phyloP scores from a whole-genome alignment of 2,797 vertebrate species.

The Pangasius krempfi region DNA sequence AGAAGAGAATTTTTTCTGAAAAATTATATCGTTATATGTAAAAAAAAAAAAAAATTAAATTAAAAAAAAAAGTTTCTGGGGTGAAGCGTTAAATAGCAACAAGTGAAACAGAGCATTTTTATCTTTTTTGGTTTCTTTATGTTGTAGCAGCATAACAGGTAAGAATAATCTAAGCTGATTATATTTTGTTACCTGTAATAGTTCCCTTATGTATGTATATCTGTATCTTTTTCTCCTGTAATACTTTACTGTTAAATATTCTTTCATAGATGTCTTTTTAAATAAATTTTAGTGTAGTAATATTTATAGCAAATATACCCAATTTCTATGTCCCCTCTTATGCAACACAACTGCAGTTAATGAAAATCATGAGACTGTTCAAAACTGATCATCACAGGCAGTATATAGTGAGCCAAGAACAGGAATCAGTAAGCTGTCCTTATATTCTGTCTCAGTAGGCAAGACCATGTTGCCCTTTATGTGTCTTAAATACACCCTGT shows the following conservation, averaged over 20 bases:
- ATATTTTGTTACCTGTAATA: neutral
- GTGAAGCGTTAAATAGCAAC: neutral
- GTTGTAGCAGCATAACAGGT: slow-evolving; percentile 8
- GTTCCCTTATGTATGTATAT: neutral
- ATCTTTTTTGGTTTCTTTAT: neutral
- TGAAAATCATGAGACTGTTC: neutral
- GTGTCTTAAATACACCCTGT: neutral
- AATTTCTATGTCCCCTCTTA: neutral
- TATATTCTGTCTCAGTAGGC: neutral
- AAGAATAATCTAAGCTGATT: slow-evolving; percentile 5
- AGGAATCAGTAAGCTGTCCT: neutral
- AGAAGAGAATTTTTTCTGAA: slow-evolving; percentile 56
- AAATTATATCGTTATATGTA: slow-evolving; percentile 65
- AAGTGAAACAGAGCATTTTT: slow-evolving; percentile 1
- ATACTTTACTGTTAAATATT: neutral
- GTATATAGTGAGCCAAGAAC: neutral
- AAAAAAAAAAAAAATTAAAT: slow-evolving; percentile 40
- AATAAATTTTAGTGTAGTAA: neutral
- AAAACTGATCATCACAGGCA: neutral
- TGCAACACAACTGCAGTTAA: slow-evolving; percentile 4
- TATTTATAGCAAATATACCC: neutral
- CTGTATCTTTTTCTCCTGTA: neutral
- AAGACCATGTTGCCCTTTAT: slow-evolving; percentile 25
- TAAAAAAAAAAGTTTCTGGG: slow-evolving; percentile 51
- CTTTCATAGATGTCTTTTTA: neutral